Evolutionary conservation across 2,797 vertebrate genomes (phyloP).

Genomic region (Otolemur crassicaudatus): DNA sequence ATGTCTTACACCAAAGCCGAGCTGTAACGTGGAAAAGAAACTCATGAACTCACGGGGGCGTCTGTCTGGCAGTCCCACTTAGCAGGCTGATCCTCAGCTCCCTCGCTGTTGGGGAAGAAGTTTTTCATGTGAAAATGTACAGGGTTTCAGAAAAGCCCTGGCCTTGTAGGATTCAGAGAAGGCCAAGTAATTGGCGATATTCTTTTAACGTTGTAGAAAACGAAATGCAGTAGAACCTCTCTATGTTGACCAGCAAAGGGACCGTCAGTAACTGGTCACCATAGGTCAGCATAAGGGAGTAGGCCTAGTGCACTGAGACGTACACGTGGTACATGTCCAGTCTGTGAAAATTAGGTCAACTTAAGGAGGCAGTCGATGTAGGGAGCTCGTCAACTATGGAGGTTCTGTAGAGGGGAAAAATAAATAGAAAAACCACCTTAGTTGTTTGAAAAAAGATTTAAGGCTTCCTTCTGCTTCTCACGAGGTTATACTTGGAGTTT

Average conservation of each 20-base stretch:
- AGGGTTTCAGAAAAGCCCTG: neutral
- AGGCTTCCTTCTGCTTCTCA: neutral
- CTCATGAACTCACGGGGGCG: accelerated
- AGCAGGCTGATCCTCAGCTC: no score
- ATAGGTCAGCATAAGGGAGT: no score
- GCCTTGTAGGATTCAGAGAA: neutral
- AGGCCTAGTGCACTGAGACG: no score
- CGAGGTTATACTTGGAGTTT: no score
- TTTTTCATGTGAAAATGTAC: neutral
- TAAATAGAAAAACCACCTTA: neutral
- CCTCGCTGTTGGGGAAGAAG: neutral
- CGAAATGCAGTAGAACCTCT: neutral
- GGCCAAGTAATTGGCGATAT: neutral
- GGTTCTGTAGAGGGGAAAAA: neutral
- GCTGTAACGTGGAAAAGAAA: neutral
- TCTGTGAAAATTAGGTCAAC: no score
- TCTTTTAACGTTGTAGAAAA: neutral
- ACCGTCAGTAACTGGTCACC: no score
- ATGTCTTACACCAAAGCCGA: accelerated
- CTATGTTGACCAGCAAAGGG: no score
- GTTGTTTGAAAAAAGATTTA: no score
- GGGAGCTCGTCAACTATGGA: no score
- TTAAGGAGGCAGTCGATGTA: no score
- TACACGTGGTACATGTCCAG: no score
- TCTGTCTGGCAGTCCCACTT: accelerated